Evolutionary conservation across 1,140 invertebrate genomes (phyloP).

Genomic region (Nephotettix cincticeps): DNA sequence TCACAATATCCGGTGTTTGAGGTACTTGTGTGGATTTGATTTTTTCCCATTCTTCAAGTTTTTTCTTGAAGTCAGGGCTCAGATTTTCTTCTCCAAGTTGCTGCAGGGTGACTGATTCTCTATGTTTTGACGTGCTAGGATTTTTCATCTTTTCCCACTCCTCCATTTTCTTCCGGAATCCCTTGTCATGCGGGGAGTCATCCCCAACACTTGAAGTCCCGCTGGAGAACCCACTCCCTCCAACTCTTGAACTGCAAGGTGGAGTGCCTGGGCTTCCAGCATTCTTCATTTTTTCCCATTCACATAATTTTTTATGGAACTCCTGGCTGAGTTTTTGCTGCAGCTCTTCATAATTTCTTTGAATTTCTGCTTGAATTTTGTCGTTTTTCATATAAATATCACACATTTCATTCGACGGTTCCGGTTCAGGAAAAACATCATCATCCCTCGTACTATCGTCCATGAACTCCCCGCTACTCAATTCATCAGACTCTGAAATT

Average conservation of each 20-base stretch:
- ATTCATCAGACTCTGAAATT: conserved; percentile 38
- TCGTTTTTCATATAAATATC: not conserved
- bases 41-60: conserved; percentile 82
- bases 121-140: conserved; percentile 2
- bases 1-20: conserved; percentile 29
- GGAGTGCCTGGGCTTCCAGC: conserved; percentile 37
- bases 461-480: conserved; percentile 36
- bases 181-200: conserved; percentile 42
- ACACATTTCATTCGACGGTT: not conserved
- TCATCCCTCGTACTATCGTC: conserved; percentile 31
- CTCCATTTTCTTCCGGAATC: conserved; percentile 46
- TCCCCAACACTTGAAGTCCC: conserved; percentile 36
- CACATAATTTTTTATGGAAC: conserved; percentile 67
- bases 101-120: conserved; percentile 35
- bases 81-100: conserved; percentile 61
- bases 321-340: conserved; percentile 68
- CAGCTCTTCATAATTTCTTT: conserved; percentile 60
- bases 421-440: conserved; percentile 17
- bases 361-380: conserved; percentile 53
- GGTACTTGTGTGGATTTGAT: conserved; percentile 58
- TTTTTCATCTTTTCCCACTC: conserved; percentile 48
- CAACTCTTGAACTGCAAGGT: conserved; percentile 13
- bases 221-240: conserved; percentile 29
- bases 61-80: conserved; percentile 75
- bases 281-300: conserved; percentile 64